Conservation (phyloP, 2,888 invertebrate species). For the Tachina lurida region DNA sequence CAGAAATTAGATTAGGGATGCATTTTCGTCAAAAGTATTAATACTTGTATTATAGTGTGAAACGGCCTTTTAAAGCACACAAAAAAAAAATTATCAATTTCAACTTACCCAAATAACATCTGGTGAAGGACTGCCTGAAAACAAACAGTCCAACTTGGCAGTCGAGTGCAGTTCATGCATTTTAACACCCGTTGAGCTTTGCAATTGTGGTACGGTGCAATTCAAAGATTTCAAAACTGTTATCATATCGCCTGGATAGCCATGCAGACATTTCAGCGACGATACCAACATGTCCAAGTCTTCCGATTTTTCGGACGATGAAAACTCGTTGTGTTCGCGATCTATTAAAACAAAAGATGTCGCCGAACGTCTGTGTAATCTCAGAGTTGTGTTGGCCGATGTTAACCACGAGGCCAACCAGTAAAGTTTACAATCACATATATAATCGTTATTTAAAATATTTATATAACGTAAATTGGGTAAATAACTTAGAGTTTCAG, state of each 20-base stretch:
- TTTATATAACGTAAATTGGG: slow-evolving; percentile 86
- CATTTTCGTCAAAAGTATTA: no score
- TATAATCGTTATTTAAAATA: slow-evolving; percentile 90
- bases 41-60: no score
- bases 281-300: slow-evolving; percentile 82
- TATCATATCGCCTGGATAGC: slow-evolving; percentile 88
- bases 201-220: slow-evolving; percentile 87
- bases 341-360: slow-evolving; percentile 83
- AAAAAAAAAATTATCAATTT: no score
- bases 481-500: slow-evolving; percentile 87
- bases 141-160: slow-evolving; percentile 90
- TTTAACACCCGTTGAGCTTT: slow-evolving; percentile 86
- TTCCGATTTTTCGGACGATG: slow-evolving; percentile 72
- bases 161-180: slow-evolving; percentile 87
- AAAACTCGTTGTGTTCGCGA: slow-evolving; percentile 55
- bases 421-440: slow-evolving; percentile 93
- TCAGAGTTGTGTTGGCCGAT: slow-evolving; percentile 72
- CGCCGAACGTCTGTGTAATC: slow-evolving; percentile 70
- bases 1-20: no score
- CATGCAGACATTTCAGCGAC: slow-evolving; percentile 87
- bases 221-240: slow-evolving; percentile 88
- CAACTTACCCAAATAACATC: slow-evolving; percentile 89
- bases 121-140: slow-evolving; percentile 89
- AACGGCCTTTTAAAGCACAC: no score
- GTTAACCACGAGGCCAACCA: slow-evolving; percentile 89